phyloP scores from a whole-genome alignment of 2,888 invertebrate genomes.

The Tinea semifulvella region DNA sequence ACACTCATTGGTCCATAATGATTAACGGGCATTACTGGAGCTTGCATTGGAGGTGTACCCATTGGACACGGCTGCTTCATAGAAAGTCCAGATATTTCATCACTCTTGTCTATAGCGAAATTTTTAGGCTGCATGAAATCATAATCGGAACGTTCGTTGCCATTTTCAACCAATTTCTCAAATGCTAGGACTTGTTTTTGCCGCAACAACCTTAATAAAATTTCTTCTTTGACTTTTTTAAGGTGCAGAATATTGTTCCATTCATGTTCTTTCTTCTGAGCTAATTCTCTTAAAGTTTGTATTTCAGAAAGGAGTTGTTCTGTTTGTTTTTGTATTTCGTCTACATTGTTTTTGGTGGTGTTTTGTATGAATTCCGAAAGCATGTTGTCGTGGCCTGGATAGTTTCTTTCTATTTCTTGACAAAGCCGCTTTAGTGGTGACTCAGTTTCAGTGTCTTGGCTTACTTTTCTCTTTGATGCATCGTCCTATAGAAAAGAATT shows the following conservation, averaged over 20 bases:
- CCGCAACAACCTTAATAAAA: slow-evolving; percentile 75
- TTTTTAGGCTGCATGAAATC: slow-evolving; percentile 53
- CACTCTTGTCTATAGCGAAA: slow-evolving; percentile 55
- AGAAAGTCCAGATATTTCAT: slow-evolving; percentile 53
- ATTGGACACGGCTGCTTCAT: slow-evolving; percentile 44
- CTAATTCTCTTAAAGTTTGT: slow-evolving; percentile 75
- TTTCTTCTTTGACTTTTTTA: slow-evolving; percentile 86
- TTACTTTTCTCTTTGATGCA: slow-evolving; percentile 45
- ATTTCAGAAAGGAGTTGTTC: slow-evolving; percentile 73
- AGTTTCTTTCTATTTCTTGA: slow-evolving; percentile 59
- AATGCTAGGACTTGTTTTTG: slow-evolving; percentile 70
- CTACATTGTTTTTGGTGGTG: slow-evolving; percentile 67
- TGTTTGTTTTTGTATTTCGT: slow-evolving; percentile 69
- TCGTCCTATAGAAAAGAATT: slow-evolving; percentile 35
- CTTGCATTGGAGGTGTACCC: not conserved
- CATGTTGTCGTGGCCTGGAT: slow-evolving; percentile 67
- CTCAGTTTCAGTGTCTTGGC: slow-evolving; percentile 52
- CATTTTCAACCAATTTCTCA: slow-evolving; percentile 51
- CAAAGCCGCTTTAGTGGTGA: slow-evolving; percentile 58
- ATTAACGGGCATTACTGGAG: slow-evolving; percentile 42
- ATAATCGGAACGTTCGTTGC: slow-evolving; percentile 43
- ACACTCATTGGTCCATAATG: slow-evolving; percentile 53
- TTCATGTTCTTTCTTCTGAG: slow-evolving; percentile 84
- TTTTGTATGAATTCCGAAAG: slow-evolving; percentile 71
- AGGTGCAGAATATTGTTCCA: slow-evolving; percentile 86